A percentile compares a stretch with the other conserved stretches of the same genome.
Evolutionary conservation across 2,797 vertebrate species (phyloP).

Genomic region (Numenius phaeopus): DNA sequence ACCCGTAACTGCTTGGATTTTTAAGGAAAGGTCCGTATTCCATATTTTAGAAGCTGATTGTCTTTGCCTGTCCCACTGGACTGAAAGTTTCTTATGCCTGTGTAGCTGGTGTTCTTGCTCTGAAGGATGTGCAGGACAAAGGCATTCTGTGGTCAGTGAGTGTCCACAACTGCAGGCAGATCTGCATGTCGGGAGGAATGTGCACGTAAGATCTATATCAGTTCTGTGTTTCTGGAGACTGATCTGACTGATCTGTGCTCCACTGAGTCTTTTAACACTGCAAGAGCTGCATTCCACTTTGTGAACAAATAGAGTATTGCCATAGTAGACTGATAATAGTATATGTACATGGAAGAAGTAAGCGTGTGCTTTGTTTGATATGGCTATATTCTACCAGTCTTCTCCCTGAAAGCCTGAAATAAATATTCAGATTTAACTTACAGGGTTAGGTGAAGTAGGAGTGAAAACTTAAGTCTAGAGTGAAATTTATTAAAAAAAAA

Average conservation of each 20-base stretch:
- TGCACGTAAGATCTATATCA: rapidly evolving
- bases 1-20: not conserved
- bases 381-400: not conserved
- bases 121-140: not conserved
- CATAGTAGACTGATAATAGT: not conserved
- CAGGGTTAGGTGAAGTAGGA: not conserved
- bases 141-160: not conserved
- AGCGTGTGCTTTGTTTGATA: not conserved
- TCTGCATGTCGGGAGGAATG: not conserved
- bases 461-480: not conserved
- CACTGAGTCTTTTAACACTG: not conserved
- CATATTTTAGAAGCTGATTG: not conserved
- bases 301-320: not conserved
- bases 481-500: not conserved
- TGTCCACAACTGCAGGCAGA: not conserved
- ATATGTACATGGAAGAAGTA: not conserved
- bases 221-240: not conserved
- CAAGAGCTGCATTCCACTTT: not conserved
- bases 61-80: not conserved
- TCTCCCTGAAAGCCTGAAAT: not conserved
- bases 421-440: not conserved
- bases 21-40: not conserved
- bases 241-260: not conserved
- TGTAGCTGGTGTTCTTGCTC: not conserved
- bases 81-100: not conserved